Percentiles rank a stretch among this genome's conserved stretches.
Conservation (phyloP, 2,797 vertebrate genomes). For the Fistularia tabacaria region DNA sequence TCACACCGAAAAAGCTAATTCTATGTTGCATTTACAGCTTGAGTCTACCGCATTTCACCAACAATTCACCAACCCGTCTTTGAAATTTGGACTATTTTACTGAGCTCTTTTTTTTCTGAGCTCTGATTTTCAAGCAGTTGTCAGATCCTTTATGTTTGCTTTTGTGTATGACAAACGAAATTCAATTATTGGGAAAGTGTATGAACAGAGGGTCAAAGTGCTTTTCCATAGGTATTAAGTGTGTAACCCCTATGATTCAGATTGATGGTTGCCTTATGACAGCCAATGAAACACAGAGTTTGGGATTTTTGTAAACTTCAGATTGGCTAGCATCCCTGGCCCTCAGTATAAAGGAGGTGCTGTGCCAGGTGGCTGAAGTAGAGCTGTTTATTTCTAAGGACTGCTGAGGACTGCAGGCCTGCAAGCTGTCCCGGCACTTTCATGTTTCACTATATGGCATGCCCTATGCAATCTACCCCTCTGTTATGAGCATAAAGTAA, state of each 20-base stretch:
- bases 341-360: conserved; percentile 31
- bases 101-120: conserved; percentile 63
- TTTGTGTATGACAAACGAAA: conserved; percentile 22
- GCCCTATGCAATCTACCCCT: conserved; percentile 58
- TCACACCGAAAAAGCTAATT: conserved; percentile 19
- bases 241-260: conserved; percentile 33
- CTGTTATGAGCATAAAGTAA: conserved; percentile 74
- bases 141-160: conserved; percentile 41
- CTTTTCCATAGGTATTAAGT: conserved; percentile 49
- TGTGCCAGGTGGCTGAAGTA: conserved; percentile 59
- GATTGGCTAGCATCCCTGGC: conserved; percentile 24
- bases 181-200: conserved; percentile 55
- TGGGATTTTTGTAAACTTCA: conserved; percentile 40
- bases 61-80: conserved; percentile 45
- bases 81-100: conserved; percentile 43
- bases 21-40: no score
- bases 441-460: conserved; percentile 63
- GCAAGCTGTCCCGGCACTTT: conserved; percentile 55
- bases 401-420: conserved; percentile 47
- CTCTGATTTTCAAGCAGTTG: conserved; percentile 54
- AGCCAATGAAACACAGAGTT: conserved; percentile 37
- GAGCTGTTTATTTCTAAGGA: conserved; percentile 60
- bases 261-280: conserved; percentile 46
- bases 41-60: conserved; percentile 6
- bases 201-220: conserved; percentile 41